These are phyloP conservation scores for Eubasilissa splendida DNA, from an alignment of 2,888 invertebrate genomes.

Conservation along the genomic window DNA sequence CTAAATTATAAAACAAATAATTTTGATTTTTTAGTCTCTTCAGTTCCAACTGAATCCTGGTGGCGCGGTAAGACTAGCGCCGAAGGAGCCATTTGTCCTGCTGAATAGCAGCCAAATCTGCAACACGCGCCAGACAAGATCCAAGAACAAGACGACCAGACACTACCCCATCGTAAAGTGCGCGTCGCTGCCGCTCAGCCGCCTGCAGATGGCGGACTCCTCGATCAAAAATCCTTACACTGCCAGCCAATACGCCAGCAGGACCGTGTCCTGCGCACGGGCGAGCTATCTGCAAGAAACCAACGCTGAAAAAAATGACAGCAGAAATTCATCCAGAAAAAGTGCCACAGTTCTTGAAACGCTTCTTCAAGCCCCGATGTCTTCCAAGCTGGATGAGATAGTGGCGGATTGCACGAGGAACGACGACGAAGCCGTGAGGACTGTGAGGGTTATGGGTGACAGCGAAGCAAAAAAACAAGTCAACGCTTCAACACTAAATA, in stretches of 20 bases:
- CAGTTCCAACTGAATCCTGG: background rate
- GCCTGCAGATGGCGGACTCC: background rate
- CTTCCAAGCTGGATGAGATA: conserved; percentile 42
- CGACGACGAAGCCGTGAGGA: background rate
- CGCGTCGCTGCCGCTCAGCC: background rate
- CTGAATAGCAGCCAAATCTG: conserved; percentile 6
- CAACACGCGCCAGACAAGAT: conserved; percentile 24
- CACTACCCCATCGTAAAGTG: conserved; percentile 33
- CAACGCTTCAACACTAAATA: background rate
- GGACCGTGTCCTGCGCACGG: conserved; percentile 25
- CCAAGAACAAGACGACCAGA: conserved; percentile 28
- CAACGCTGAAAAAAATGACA: background rate
- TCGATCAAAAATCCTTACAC: background rate
- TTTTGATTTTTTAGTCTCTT: no score
- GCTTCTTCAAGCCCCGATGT: conserved; percentile 45
- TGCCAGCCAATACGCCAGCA: background rate
- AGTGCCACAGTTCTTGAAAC: conserved; percentile 40
- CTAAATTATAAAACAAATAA: no score
- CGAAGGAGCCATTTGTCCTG: conserved; percentile 33
- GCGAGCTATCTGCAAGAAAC: conserved; percentile 8
- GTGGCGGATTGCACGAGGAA: conserved; percentile 43
- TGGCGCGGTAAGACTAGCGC: conserved; percentile 6
- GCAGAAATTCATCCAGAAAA: conserved; percentile 2
- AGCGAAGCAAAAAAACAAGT: conserved; percentile 29
- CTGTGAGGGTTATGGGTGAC: conserved; percentile 37